Conservation (phyloP, 1,140 invertebrate genomes). For the Acromyrmex echinatior region DNA sequence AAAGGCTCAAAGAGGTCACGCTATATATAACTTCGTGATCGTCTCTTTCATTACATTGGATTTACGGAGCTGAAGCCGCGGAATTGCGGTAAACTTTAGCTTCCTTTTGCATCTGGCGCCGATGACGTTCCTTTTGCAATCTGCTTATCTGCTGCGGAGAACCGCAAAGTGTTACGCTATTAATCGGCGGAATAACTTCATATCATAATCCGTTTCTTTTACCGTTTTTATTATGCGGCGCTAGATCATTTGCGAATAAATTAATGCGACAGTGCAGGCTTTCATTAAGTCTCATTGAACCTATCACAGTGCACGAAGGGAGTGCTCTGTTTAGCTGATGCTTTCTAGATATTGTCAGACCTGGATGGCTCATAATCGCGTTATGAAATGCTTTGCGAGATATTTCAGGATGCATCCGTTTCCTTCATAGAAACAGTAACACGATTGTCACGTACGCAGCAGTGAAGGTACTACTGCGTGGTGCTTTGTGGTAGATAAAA, state of each 20-base stretch:
- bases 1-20: slow-evolving; percentile 42
- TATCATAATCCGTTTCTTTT: slow-evolving; percentile 29
- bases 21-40: slow-evolving; percentile 40
- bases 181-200: slow-evolving; percentile 16
- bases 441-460: slow-evolving; percentile 56
- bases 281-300: background rate
- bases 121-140: slow-evolving; percentile 22
- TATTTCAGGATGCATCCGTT: slow-evolving; percentile 18
- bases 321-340: background rate
- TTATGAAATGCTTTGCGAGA: slow-evolving; percentile 44
- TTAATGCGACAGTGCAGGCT: slow-evolving; percentile 11
- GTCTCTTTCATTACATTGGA: slow-evolving; percentile 53
- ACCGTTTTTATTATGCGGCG: slow-evolving; percentile 4
- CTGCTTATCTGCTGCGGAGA: background rate
- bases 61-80: slow-evolving; percentile 20
- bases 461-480: background rate
- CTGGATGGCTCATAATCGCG: slow-evolving; percentile 33
- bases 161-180: slow-evolving; percentile 8
- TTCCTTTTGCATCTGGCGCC: background rate
- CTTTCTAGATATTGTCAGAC: slow-evolving; percentile 49
- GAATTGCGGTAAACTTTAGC: slow-evolving; percentile 39
- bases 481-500: slow-evolving; percentile 32
- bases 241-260: slow-evolving; percentile 22
- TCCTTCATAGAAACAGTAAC: background rate
- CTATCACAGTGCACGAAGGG: background rate